Evolutionary conservation across 2,797 vertebrate species (phyloP), one percentile per base, ranked within the genome.

Genomic region (Enteromius mattozi): DNA sequence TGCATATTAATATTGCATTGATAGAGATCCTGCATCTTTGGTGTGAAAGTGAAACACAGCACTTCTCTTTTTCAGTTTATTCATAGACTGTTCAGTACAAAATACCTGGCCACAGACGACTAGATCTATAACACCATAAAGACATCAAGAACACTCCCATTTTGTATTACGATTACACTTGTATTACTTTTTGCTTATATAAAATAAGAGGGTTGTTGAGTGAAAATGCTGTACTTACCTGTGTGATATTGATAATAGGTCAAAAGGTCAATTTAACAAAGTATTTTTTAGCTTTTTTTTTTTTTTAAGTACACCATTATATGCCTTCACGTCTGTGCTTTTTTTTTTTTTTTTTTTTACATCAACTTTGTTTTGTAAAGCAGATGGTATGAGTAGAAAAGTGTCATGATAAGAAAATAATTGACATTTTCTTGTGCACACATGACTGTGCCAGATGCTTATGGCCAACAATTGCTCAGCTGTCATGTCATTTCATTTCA

Each of bases 41-140:
- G 51, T 86, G 74, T 63, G 80, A 83, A 83, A 80, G 45, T 83
- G 85, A 86, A 86, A 86, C 85, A 51, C 51, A 16, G 54, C 81
- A 86, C 81, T 74, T 86, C 75, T 68, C 59, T 83, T 82, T 86
- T 82, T 66, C 17, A 16, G 27, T 59, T 66, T 86, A 86, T 83
- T 83, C 68, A 74, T 79, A 86, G 80, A 66, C 66, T 74, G 69
- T 74, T 54, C 5, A 45, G 21, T 30, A 33, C 37, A 42, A 80
- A 27, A 80, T 37, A 69, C 63, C 65, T 69, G 35, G 51, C 66
- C 35, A 54, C 45, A 42, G 14, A 19, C 66, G 40, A 27, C 6
- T 54, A 30, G 49, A 80, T 21, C 66, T 27, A 40, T n/a, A 40
- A 49, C 76, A 49, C 35, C 61, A 66, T 68, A 0, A 21, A 78